Percentiles rank a stretch among this genome's conserved stretches.
phyloP scores from a whole-genome alignment of 2,113 vertebrate genomes.

The Pollimyrus isidori region DNA sequence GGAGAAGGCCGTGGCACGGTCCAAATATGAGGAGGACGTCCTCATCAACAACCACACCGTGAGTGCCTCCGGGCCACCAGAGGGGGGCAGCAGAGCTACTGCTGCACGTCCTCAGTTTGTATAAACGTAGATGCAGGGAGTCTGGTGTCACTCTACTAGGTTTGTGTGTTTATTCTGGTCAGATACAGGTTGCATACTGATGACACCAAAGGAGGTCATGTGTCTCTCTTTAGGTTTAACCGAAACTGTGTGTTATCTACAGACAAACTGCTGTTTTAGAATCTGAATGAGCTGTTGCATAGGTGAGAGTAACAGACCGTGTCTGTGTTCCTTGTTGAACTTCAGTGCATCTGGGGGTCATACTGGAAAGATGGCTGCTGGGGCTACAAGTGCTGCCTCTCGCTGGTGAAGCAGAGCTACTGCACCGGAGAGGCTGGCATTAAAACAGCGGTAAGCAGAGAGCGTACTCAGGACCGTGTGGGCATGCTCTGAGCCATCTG shows the following conservation, averaged over 20 bases:
- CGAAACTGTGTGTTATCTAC: background rate
- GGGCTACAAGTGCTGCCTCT: slow-evolving; percentile 94
- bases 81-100: background rate
- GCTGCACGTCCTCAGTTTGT: background rate
- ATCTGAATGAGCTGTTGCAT: background rate
- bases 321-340: background rate
- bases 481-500: background rate
- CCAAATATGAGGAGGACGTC: slow-evolving; percentile 94
- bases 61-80: slow-evolving; percentile 32
- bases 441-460: slow-evolving; percentile 63
- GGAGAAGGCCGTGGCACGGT: slow-evolving; percentile 86
- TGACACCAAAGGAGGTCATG: background rate
- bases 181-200: background rate
- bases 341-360: slow-evolving; percentile 92
- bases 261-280: background rate
- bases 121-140: background rate
- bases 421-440: slow-evolving; percentile 88
- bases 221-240: background rate
- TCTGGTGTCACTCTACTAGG: background rate
- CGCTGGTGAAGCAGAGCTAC: slow-evolving; percentile 92
- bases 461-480: background rate
- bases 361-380: slow-evolving; percentile 91
- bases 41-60: slow-evolving; percentile 88
- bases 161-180: background rate
- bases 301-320: background rate